Percentiles rank a stretch among this genome's conserved stretches.
Evolutionary conservation across 2,797 vertebrate genomes (phyloP).

Genomic region (Aulostomus chinensis): DNA sequence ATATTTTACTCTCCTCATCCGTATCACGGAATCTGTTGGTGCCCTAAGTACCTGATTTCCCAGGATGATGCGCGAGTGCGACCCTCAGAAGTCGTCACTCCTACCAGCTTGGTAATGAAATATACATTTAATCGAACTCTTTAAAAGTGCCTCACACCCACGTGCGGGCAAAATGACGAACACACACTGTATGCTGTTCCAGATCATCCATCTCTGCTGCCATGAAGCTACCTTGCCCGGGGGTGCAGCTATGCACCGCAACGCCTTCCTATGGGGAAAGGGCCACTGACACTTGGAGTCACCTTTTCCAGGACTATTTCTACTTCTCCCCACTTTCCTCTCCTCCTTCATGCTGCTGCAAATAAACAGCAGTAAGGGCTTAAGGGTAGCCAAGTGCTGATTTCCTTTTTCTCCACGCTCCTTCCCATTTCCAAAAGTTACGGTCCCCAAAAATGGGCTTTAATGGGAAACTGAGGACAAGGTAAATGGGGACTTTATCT

Average conservation of each 20-base stretch:
- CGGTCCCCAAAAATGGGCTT: constrained; percentile 69
- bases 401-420: constrained; percentile 58
- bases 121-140: constrained; percentile 73
- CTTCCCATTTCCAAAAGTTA: constrained; percentile 71
- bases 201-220: constrained; percentile 76
- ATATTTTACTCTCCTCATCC: too few species aligned
- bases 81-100: too few species aligned
- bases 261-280: constrained; percentile 66
- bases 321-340: constrained; percentile 41
- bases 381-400: constrained; percentile 56
- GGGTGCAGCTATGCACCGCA: constrained; percentile 56
- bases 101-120: constrained; percentile 63
- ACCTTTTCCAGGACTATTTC: constrained; percentile 64
- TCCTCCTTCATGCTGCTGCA: constrained; percentile 61
- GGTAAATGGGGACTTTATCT: constrained; percentile 79
- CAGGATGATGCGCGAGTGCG: too few species aligned
- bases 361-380: constrained; percentile 66
- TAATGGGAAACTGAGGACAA: constrained; percentile 79
- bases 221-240: constrained; percentile 77
- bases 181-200: constrained; percentile 64
- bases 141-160: constrained; percentile 65
- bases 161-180: constrained; percentile 58
- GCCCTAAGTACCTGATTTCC: too few species aligned
- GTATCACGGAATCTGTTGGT: too few species aligned
- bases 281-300: constrained; percentile 66